These are phyloP conservation scores for Chrysopa pallens DNA, from an alignment of 1,140 invertebrate species.

Conservation along the genomic window DNA sequence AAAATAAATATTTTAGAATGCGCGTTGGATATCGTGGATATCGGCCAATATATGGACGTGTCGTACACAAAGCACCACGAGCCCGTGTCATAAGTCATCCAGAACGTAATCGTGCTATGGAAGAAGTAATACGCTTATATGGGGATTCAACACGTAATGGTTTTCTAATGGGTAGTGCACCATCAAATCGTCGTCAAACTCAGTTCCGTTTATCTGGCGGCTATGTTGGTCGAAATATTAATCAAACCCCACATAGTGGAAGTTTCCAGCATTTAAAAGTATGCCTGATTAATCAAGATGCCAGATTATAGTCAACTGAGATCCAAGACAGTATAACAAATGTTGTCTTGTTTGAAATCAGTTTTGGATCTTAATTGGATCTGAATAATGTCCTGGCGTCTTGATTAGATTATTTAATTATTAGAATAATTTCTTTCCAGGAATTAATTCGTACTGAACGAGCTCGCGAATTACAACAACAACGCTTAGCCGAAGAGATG, in stretches of 20 bases:
- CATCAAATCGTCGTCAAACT: slow-evolving; percentile 12
- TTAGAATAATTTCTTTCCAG: slow-evolving; percentile 18
- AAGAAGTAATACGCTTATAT: slow-evolving; percentile 25
- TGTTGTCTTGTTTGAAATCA: no score
- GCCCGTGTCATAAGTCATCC: slow-evolving; percentile 16
- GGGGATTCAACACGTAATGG: slow-evolving; percentile 21
- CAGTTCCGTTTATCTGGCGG: slow-evolving; percentile 17
- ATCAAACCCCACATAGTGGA: slow-evolving; percentile 30
- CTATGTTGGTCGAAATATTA: slow-evolving; percentile 7
- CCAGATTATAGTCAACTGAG: no score
- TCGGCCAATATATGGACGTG: slow-evolving; percentile 37
- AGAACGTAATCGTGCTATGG: slow-evolving; percentile 22
- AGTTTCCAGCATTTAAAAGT: slow-evolving; percentile 38
- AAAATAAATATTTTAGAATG: slow-evolving; percentile 8
- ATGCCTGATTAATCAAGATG: not conserved
- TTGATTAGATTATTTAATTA: not conserved
- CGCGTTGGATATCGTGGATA: slow-evolving; percentile 10
- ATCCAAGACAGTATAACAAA: no score
- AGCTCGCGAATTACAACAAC: slow-evolving; percentile 45
- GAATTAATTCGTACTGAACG: slow-evolving; percentile 39
- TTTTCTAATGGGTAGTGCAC: slow-evolving; percentile 8
- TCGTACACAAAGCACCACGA: slow-evolving; percentile 36
- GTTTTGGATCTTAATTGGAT: no score
- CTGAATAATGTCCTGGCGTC: no score
- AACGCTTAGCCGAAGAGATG: slow-evolving; percentile 36